Base-by-base conservation (phyloP, 1,140 invertebrate species). In the Pissodes strobi region DNA sequence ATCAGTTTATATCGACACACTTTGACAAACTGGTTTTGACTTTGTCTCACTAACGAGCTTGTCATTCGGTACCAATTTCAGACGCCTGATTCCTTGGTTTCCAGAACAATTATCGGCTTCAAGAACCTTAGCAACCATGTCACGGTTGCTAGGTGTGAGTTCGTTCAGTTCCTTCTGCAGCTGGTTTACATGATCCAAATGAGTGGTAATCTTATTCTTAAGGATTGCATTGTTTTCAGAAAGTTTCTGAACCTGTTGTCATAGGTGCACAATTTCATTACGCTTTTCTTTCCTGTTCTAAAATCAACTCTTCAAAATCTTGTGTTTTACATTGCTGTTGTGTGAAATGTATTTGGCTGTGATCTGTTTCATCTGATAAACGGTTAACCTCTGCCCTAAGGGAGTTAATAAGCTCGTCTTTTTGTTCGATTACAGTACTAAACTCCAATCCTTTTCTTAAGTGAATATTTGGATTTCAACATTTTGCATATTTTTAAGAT, bases 1-100 rank as follows among this genome's bases (percentile, higher is more conserved):
- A 2, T 34, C 30, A 8, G 30, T 34, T 34, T 34, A n/a, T 8
- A n/a, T 22, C 37, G 45, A 34, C 15, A 10, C 53, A 63, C n/a
- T 38, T 51, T 75, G 19, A 62, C 69, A 22, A 75, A 68, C 43
- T 34, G 30, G 30, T n/a, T 34, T n/a, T 34, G 30, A 34, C 6
- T 8, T 8, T n/a, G n/a, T 34, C n/a, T 34, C 30, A 34, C 30
- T 34, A 34, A 34, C 30, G n/a, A 34, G 30, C 30, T 34, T 34
- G 30, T 34, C 30, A 34, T 34, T 34, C 6, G n/a, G 30, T 8
- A 34, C 30, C 12, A 37, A 22, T 43, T n/a, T 37, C 17, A 39
- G 39, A 5, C 34, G 37, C 15, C 18, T 55, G 43, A 51, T 25
- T 57, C 59, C 18, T 38, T 43, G 23, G 58, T 58, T 22, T 30